Percentiles rank a stretch among this genome's conserved stretches.
These are phyloP conservation scores for Cryptosula pallasiana DNA, from an alignment of 2,888 invertebrate species.

Conservation along the genomic window DNA sequence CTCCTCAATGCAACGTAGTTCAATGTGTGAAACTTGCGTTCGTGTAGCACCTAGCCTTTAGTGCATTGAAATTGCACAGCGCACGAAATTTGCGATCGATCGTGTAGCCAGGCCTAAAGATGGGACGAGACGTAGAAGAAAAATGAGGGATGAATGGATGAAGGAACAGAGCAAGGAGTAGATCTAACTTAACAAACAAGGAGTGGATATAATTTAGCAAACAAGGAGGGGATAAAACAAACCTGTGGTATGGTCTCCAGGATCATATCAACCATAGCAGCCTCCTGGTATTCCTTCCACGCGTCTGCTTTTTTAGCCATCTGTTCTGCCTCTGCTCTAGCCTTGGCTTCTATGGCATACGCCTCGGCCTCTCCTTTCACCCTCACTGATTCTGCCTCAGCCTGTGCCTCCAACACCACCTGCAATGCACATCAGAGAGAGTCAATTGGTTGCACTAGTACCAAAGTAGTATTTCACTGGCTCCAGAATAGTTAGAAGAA, in stretches of 20 bases:
- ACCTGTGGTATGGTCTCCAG: constrained; percentile 92
- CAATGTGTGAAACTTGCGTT: no score
- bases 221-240: constrained; percentile 31
- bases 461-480: neutral
- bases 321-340: constrained; percentile 91
- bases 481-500: neutral
- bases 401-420: constrained; percentile 89
- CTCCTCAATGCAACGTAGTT: no score
- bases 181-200: no score
- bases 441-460: neutral
- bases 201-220: no score
- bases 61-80: no score
- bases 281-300: constrained; percentile 85
- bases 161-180: no score
- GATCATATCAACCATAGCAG: constrained; percentile 72
- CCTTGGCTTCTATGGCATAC: constrained; percentile 87
- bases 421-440: no score
- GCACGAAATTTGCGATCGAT: no score
- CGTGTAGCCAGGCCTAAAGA: no score
- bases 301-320: constrained; percentile 96
- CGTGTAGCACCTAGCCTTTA: no score
- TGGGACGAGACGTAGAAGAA: no score
- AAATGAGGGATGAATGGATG: no score
- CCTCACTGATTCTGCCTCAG: constrained; percentile 77
- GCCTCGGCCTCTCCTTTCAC: constrained; percentile 73